Base-by-base conservation (phyloP, 2,113 vertebrate genomes). In the Pomatostomus ruficeps region DNA sequence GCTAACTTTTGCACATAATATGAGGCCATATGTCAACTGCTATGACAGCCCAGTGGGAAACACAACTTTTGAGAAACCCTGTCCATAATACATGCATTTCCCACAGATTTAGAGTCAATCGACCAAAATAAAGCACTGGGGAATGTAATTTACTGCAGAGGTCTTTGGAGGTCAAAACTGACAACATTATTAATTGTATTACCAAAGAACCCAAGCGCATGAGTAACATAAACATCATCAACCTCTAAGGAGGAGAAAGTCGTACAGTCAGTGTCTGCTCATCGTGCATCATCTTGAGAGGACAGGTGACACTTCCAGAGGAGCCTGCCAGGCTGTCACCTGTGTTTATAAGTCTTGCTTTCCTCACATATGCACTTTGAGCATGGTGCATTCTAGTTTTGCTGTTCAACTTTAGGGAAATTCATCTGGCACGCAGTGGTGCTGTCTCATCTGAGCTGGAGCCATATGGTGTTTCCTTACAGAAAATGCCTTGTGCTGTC, bases 161-260 rank as follows among this genome's bases (percentile, higher is more conserved):
- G n/a, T 88, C 75, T 95, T 91, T 80, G 83, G 91, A 92, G 80
- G 58, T 63, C 75, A 88, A 89, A 95, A 38, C 46, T 43, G 42
- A 95, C 71, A 93, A 42, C 68, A 54, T 61, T 95, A 96, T 95
- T 96, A 96, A 94, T 91, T 88, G 61, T 66, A 74, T 84, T 91
- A 94, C 67, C 74, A 58, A 93, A 84, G 70, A 96, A 83, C 42
- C 28, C 59, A 78, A 28, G 54, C 12, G 7, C 85, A 88, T 61
- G 73, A 95, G 85, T n/a, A 91, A 76, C 62, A 83, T 28, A 66
- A 89, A 75, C 49, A 61, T n/a, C 58, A 88, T 19, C 45, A 55
- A 79, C 42, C 19, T 14, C 29, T 6, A 68, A 84, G 31, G 43
- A 45, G 48, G 67, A 43, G n/a, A n/a, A n/a, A 57, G 1, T 3